Evolutionary conservation across 2,113 vertebrate species (phyloP), one percentile per base, ranked within the genome.

Genomic region (Argyrosomus japonicus): DNA sequence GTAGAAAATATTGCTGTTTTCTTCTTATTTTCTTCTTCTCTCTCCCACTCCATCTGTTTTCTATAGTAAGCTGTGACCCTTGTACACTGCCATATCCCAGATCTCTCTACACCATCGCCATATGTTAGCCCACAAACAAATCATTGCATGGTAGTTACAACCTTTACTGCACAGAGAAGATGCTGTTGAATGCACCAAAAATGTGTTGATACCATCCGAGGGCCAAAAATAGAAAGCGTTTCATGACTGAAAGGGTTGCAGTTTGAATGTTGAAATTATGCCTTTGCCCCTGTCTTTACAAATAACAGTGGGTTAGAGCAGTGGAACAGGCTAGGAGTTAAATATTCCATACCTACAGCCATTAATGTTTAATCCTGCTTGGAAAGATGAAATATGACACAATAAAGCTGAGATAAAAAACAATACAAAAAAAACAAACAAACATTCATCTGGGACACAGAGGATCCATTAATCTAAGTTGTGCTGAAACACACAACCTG

Each of bases 331-430:
- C 47, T 57, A n/a, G 25, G 21, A 60, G 51, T 79, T 75, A 80
- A 73, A 86, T 75, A 85, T 87, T 75, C 64, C 75, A 88, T 65
- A 82, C 45, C 21, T 56, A 54, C n/a, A 58, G 9, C 23, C 23
- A 86, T 83, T 73, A 81, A 86, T 86, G 36, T 87, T 87, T 88
- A 77, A 90, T 81, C 56, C n/a, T 81, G 68, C 73, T 78, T 79
- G 63, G 68, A 77, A 82, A 21, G 53, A 57, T 75, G 19, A 82
- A 60, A 77, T 65, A 50, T 76, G 54, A 48, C 58, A 81, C 80
- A 87, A n/a, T 36, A 79, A 74, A 60, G 23, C 43, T 47, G 32
- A 15, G 32, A 75, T 56, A 32, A 78, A 79, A 71, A 40, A 51
- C 7, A 40, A 40, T 40, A 40, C 36, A 76, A 4, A 27, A 54